Conservation (phyloP, 2,888 invertebrate genomes). For the Synergus laeviventris region DNA sequence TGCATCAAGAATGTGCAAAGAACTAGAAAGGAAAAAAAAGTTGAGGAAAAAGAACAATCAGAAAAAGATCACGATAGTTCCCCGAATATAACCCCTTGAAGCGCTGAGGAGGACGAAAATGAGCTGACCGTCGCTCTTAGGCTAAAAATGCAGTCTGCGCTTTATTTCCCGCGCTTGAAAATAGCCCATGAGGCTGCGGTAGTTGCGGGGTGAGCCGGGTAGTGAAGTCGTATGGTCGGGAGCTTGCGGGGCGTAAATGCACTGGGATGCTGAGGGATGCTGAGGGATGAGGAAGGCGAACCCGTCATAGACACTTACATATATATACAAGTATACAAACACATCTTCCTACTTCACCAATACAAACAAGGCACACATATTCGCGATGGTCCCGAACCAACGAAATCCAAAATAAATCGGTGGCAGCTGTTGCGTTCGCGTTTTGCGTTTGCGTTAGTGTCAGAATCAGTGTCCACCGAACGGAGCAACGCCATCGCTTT, state of each 20-base stretch:
- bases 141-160: slow-evolving; percentile 71
- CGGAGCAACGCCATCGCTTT: slow-evolving; percentile 56
- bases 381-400: slow-evolving; percentile 52
- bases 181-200: slow-evolving; percentile 63
- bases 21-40: slow-evolving; percentile 42
- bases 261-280: slow-evolving; percentile 50
- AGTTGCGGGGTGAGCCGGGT: slow-evolving; percentile 46
- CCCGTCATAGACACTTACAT: slow-evolving; percentile 41
- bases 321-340: slow-evolving; percentile 2
- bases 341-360: background rate
- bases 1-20: slow-evolving; percentile 6
- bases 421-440: slow-evolving; percentile 71
- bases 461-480: slow-evolving; percentile 62
- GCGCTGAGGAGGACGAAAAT: slow-evolving; percentile 63
- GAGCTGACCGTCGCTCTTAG: slow-evolving; percentile 71
- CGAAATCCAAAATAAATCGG: slow-evolving; percentile 74
- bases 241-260: slow-evolving; percentile 23
- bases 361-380: slow-evolving; percentile 33
- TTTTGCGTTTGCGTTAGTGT: slow-evolving; percentile 64
- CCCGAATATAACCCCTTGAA: slow-evolving; percentile 52
- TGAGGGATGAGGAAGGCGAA: slow-evolving; percentile 49
- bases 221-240: slow-evolving; percentile 46
- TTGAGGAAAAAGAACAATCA: slow-evolving; percentile 44
- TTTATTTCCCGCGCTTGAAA: slow-evolving; percentile 72
- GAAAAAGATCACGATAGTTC: slow-evolving; percentile 53